Evolutionary conservation across 2,797 vertebrate species (phyloP).

Genomic region (Sebastiscus tertius): DNA sequence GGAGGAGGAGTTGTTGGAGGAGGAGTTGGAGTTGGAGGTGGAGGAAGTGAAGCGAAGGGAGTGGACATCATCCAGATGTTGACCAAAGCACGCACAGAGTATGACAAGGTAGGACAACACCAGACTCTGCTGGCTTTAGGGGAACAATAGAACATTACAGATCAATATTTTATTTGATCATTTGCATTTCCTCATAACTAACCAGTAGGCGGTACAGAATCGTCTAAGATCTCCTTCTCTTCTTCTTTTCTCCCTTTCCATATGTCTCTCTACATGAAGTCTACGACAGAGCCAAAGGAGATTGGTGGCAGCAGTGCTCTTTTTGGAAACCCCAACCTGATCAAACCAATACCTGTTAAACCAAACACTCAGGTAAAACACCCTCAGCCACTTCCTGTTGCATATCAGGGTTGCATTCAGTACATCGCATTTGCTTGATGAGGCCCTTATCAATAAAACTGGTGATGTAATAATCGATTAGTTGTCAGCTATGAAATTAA

Average conservation of each 20-base stretch:
- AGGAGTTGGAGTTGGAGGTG: background rate
- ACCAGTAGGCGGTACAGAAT: background rate
- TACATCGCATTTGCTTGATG: background rate
- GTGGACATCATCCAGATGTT: slow-evolving; percentile 96
- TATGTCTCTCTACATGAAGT: slow-evolving; percentile 51
- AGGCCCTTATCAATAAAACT: background rate
- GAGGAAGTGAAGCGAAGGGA: slow-evolving; percentile 76
- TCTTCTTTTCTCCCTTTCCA: background rate
- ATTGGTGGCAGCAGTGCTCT: slow-evolving; percentile 91
- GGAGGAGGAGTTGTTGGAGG: background rate
- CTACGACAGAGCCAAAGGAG: slow-evolving; percentile 92
- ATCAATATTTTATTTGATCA: background rate
- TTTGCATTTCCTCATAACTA: background rate
- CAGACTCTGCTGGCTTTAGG: background rate
- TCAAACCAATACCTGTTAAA: slow-evolving; percentile 97
- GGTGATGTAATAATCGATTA: background rate
- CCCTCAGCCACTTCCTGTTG: background rate
- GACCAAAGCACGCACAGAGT: slow-evolving; percentile 92
- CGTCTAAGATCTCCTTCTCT: background rate
- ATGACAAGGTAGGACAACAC: slow-evolving; percentile 86
- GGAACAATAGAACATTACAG: background rate
- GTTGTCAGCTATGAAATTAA: too few species aligned
- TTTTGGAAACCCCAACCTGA: slow-evolving; percentile 91
- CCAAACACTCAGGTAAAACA: slow-evolving; percentile 79
- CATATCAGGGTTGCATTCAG: background rate